Conservation (phyloP, 2,797 vertebrate species). For the Psittacula derbiana region DNA sequence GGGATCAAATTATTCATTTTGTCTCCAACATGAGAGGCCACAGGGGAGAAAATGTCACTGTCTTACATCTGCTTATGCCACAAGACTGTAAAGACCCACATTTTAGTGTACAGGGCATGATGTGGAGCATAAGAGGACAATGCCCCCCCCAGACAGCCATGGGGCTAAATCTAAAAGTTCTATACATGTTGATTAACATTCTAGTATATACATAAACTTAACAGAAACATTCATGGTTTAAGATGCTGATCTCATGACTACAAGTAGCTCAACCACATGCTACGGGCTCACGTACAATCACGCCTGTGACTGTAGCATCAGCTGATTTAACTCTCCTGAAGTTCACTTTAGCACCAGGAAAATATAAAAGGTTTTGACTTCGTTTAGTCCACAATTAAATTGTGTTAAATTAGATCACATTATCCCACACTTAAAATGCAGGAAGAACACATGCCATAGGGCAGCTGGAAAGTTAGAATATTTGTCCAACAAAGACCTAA, state of each 20-base stretch:
- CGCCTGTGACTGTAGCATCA: not conserved
- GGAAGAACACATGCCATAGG: not conserved
- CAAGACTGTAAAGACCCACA: accelerated
- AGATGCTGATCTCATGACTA: not conserved
- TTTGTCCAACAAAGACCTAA: not conserved
- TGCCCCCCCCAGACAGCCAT: not conserved
- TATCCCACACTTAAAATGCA: not conserved
- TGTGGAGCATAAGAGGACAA: not conserved
- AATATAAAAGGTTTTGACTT: not conserved
- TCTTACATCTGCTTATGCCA: not conserved
- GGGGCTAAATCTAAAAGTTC: not conserved
- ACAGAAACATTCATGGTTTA: not conserved
- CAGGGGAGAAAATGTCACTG: not conserved
- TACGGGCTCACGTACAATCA: not conserved
- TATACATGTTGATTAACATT: not conserved
- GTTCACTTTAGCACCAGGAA: not conserved
- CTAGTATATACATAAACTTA: not conserved
- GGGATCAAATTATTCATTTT: not conserved
- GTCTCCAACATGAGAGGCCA: not conserved
- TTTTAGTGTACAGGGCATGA: too few species aligned
- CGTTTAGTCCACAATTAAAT: not conserved
- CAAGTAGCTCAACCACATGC: not conserved
- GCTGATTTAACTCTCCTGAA: not conserved
- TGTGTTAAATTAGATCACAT: not conserved
- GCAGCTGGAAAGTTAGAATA: not conserved